Base-by-base conservation (phyloP, 2,888 invertebrate genomes). In the Liopterus haemorrhoidalis region DNA sequence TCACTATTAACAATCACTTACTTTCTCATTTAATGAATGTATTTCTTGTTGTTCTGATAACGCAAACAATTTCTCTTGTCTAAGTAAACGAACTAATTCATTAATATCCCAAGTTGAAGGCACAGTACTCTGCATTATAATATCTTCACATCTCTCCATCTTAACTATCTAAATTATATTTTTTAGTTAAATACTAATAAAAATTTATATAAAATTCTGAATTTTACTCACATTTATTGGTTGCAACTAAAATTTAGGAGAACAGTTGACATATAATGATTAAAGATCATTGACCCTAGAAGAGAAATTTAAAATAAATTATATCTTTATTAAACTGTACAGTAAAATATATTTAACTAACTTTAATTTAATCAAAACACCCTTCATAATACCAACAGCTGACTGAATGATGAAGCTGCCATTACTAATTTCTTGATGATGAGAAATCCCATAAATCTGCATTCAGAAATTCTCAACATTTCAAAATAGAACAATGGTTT, bases 21-120 rank as follows among this genome's bases (percentile, higher is more conserved):
- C 78, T 59, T 82, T 79, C 62, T 83, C 80, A 64, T 87, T 88
- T 21, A 89, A 71, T 58, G 76, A 77, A 57, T 84, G 82, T 59
- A 90, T 78, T 65, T 86, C 81, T 60, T 83, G 80, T 65, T 86
- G 82, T 65, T 95, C 94, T 2, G 87, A 84, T 55, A 79, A 79
- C 42, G 92, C 85, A 65, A 91, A 91, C 44, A 94, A 75, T 58
- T 87, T 82, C 68, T 95, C 95, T 63, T 87, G 81, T 45, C 85
- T 77, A 54, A 92, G 70, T 63, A 85, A 82, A 53, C 73, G 70
- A 16, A 82, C 78, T 50, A 85, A 67, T 56, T 82, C 79, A 46
- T 78, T 66, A 50, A 81, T 69, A 51, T 78, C 75, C 65, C 69
- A 70, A 15, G 32, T 45, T 25, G 45, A 45, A 45, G 45, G 45